phyloP scores from a whole-genome alignment of 1,140 invertebrate genomes.

The Eciton burchellii region DNA sequence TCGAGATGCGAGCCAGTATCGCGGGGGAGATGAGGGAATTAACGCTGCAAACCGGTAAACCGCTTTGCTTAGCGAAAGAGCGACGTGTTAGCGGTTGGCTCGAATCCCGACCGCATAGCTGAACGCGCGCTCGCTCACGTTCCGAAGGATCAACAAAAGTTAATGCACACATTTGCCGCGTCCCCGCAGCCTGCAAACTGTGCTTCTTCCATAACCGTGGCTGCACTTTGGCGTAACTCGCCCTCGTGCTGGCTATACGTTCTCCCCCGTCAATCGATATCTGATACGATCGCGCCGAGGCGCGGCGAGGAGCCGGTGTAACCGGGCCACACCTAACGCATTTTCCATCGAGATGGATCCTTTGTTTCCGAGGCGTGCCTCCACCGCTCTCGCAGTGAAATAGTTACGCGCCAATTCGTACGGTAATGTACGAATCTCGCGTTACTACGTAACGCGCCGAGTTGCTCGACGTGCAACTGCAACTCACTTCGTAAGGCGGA shows the following conservation, averaged over 20 bases:
- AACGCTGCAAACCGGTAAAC: constrained; percentile 64
- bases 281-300: background rate
- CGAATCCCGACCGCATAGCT: constrained; percentile 16
- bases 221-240: constrained; percentile 34
- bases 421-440: too few relatives aligned
- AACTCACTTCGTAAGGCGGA: background rate
- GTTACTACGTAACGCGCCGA: background rate
- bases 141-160: constrained; percentile 61
- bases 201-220: constrained; percentile 12
- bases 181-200: constrained; percentile 36
- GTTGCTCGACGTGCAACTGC: background rate
- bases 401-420: too few relatives aligned
- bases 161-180: constrained; percentile 54
- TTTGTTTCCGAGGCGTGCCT: background rate
- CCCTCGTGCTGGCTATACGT: background rate
- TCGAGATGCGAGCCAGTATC: constrained; percentile 7
- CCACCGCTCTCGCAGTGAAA: too few relatives aligned
- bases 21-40: constrained; percentile 7
- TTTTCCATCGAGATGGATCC: constrained; percentile 40
- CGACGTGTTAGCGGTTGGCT: background rate
- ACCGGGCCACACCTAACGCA: constrained; percentile 37
- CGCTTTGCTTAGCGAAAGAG: constrained; percentile 60
- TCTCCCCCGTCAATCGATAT: constrained; percentile 30
- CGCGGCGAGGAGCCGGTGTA: background rate
- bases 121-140: constrained; percentile 38